Evolutionary conservation across 2,113 vertebrate species (phyloP).

Genomic region (Hippocampus abdominalis): DNA sequence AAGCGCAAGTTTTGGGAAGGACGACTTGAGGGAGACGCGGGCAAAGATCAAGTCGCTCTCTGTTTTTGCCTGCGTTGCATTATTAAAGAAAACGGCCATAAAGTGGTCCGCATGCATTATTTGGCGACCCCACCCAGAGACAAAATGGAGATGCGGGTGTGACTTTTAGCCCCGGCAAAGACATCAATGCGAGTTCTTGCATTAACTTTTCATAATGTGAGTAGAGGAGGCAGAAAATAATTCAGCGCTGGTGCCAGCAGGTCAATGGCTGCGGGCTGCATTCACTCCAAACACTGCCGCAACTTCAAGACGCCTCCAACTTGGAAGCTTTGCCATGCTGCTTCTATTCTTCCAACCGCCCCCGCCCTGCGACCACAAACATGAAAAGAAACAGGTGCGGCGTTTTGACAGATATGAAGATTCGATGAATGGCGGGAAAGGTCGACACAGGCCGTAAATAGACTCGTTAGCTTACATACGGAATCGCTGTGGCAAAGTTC

Average conservation of each 20-base stretch:
- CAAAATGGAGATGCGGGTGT: not conserved
- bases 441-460: not conserved
- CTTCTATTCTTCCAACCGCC: not conserved
- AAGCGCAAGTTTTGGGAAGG: not conserved
- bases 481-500: not conserved
- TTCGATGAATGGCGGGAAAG: not conserved
- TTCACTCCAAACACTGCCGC: conserved; percentile 3
- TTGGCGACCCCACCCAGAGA: not conserved
- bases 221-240: not conserved
- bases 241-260: not conserved
- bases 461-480: not conserved
- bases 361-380: not conserved
- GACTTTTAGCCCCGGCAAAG: not conserved
- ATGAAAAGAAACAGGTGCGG: not conserved
- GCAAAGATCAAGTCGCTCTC: not conserved
- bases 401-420: conserved; percentile 11
- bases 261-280: not conserved
- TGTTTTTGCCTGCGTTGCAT: not conserved
- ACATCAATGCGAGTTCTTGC: conserved; percentile 3
- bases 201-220: not conserved
- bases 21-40: not conserved
- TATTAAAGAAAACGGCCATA: conserved; percentile 4
- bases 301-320: conserved; percentile 1
- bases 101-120: not conserved
- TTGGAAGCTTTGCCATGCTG: not conserved